phyloP scores from a whole-genome alignment of 1,140 invertebrate genomes.

The Neotoxoptera formosana region DNA sequence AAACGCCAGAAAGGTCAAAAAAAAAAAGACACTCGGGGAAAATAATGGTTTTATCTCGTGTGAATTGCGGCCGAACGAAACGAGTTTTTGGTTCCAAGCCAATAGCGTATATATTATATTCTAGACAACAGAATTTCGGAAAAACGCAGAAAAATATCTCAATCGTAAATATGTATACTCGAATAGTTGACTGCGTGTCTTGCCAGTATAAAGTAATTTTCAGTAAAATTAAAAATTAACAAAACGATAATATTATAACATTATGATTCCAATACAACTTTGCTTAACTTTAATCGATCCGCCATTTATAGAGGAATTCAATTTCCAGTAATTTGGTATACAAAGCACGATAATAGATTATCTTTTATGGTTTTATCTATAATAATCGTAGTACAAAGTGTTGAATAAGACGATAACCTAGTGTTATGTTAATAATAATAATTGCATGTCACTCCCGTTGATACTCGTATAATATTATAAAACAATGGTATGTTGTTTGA shows the following conservation, averaged over 20 bases:
- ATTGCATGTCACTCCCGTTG: not conserved
- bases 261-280: not conserved
- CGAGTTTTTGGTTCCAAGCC: not conserved
- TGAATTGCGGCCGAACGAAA: not conserved
- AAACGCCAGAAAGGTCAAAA: not conserved
- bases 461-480: not conserved
- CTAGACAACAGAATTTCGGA: not conserved
- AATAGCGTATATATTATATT: conserved; percentile 17
- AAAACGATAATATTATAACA: not conserved
- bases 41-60: conserved; percentile 20
- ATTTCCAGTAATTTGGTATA: not conserved
- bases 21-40: not conserved
- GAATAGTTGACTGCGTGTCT: not conserved
- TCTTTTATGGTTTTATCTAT: too few relatives aligned
- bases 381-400: not conserved
- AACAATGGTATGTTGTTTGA: not conserved
- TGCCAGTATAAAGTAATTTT: not conserved
- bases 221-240: not conserved
- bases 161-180: not conserved
- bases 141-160: not conserved
- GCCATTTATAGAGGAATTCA: not conserved
- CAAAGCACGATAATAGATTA: not conserved
- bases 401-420: not conserved
- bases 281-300: not conserved
- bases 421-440: not conserved